Conservation (phyloP, 2,113 vertebrate species). For the Vulpes ferrilata region DNA sequence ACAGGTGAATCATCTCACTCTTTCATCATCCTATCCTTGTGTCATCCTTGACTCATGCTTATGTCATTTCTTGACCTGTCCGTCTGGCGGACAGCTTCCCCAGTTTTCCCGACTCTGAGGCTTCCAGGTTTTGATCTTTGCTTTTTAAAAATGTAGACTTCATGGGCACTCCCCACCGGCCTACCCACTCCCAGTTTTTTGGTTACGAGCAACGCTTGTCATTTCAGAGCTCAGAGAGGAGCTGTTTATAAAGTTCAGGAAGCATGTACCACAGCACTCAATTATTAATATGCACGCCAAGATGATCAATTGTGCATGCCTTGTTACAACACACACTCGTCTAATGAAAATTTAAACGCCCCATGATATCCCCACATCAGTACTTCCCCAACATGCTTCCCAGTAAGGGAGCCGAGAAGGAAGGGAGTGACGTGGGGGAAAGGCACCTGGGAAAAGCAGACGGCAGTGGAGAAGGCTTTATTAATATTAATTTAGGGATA, state of each 20-base stretch:
- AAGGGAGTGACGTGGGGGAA: background rate
- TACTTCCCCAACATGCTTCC: slow-evolving; percentile 36
- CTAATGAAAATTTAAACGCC: slow-evolving; percentile 42
- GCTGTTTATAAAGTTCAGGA: slow-evolving; percentile 59
- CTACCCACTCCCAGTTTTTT: slow-evolving; percentile 19
- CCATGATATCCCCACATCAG: slow-evolving; percentile 2
- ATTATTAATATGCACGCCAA: slow-evolving; percentile 72
- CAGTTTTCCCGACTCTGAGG: slow-evolving; percentile 51
- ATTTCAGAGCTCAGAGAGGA: slow-evolving; percentile 72
- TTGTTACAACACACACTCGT: slow-evolving; percentile 52
- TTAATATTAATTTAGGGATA: slow-evolving; percentile 17
- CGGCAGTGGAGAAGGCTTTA: background rate
- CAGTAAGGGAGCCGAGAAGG: background rate
- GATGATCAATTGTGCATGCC: slow-evolving; percentile 65
- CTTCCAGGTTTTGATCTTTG: slow-evolving; percentile 68
- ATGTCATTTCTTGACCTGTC: slow-evolving; percentile 68
- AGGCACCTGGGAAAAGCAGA: slow-evolving; percentile 39
- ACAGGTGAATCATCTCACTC: slow-evolving; percentile 74
- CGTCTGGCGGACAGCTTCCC: slow-evolving; percentile 76
- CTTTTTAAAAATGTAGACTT: slow-evolving; percentile 62
- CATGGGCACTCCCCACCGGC: slow-evolving; percentile 52
- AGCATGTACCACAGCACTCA: background rate
- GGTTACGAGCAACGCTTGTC: background rate
- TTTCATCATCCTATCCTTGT: background rate
- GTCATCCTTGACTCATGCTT: background rate